phyloP scores from a whole-genome alignment of 2,797 vertebrate species.

The Coreius guichenoti region DNA sequence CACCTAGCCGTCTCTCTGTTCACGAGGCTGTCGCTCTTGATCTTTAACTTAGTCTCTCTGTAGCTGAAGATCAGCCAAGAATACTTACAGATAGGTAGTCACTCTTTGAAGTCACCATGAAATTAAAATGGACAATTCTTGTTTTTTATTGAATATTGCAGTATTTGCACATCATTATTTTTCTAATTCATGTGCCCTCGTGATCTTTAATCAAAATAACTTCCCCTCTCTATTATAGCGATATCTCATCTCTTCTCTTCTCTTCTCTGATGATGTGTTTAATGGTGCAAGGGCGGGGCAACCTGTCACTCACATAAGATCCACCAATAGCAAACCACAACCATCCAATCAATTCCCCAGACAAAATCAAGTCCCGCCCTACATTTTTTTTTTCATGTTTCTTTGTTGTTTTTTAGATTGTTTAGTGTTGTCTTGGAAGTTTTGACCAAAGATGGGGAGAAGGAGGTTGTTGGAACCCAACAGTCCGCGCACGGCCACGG shows the following conservation, averaged over 20 bases:
- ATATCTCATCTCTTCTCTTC: background rate
- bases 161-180: background rate
- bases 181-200: background rate
- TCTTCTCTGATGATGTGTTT: background rate
- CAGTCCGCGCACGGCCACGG: slow-evolving; percentile 83
- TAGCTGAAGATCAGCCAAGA: background rate
- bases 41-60: slow-evolving; percentile 27
- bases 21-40: slow-evolving; percentile 55
- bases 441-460: slow-evolving; percentile 95
- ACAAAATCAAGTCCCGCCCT: background rate
- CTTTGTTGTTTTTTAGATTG: slow-evolving; percentile 78
- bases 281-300: background rate
- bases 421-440: slow-evolving; percentile 99
- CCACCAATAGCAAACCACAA: background rate
- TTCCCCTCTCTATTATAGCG: background rate
- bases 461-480: slow-evolving; percentile 79
- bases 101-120: background rate
- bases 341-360: background rate
- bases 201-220: background rate
- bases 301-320: background rate
- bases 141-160: background rate
- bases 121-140: background rate
- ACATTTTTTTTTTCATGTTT: background rate
- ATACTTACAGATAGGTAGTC: background rate
- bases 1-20: slow-evolving; percentile 4